Base-by-base conservation (phyloP, 1,140 invertebrate genomes). In the Nylanderia fulva region DNA sequence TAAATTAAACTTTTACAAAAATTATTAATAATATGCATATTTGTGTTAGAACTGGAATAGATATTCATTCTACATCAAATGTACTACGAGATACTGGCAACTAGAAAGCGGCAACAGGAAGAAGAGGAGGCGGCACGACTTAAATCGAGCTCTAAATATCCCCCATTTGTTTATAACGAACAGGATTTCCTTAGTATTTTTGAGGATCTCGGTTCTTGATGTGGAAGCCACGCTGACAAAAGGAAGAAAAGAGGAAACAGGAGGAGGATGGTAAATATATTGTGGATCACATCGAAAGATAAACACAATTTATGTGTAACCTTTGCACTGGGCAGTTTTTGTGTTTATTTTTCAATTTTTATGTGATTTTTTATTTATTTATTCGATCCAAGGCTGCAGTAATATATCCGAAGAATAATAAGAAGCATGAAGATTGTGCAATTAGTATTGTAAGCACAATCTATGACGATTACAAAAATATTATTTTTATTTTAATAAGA, bases 51-150 rank as follows among this genome's bases (percentile, higher is more conserved):
- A 97, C 94, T 99, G 98, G 98, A 99, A 98, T 93, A 96, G 98
- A n/a, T n/a, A 84, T 99, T 99, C 93, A 98, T 99, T 77, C 95
- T 99, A 11, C 98, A 99, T 94, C 98, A 99, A 95, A 97, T 99
- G 93, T 98, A 99, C 93, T 97, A 97, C 63, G 98, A 98, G 94
- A 96, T 98, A 58, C 92, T 98, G 84, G 97, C 98, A 92, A 96
- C 96, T 24, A 95, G 96, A 77, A 97, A 97, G 92, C 90, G 94
- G 48, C 96, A 96, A 52, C 91, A 94, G 85, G 94, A 95, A 89
- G 94, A 94, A 88, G 94, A 94, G 27, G 93, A 94, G 89, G 90
- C 91, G 1, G 92, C 92, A 0, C 94, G 95, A 27, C 90, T 92
- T 24, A 95, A 95, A 83, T 90, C 90, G 15, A 88, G 90, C n/a